Conservation (phyloP, 2,113 vertebrate genomes). For the Plestiodon gilberti region DNA sequence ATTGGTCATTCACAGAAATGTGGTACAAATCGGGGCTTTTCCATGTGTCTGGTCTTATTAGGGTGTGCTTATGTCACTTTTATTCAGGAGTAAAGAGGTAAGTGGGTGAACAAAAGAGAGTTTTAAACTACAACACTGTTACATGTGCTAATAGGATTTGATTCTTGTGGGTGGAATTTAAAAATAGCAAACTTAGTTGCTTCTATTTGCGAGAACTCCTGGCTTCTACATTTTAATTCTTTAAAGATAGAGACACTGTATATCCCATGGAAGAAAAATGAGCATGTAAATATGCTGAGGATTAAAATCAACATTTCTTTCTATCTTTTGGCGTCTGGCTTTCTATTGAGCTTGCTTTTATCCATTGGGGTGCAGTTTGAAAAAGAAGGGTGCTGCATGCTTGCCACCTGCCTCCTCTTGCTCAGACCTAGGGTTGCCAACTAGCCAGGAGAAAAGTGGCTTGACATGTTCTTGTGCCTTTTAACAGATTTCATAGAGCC, state of each 20-base stretch:
- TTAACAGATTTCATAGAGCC: neutral
- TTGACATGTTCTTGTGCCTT: neutral
- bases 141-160: neutral
- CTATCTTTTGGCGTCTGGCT: constrained; percentile 22
- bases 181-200: neutral
- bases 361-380: neutral
- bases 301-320: neutral
- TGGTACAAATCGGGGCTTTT: neutral
- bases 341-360: constrained; percentile 12
- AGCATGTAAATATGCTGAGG: neutral
- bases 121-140: neutral
- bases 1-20: neutral
- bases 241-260: neutral
- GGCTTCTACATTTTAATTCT: neutral
- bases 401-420: neutral
- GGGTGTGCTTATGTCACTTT: neutral
- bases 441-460: neutral
- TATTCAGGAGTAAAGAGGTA: neutral
- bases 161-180: constrained; percentile 17
- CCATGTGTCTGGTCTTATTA: neutral
- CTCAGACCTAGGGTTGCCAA: neutral
- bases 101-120: constrained; percentile 5
- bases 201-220: neutral
- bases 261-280: neutral
- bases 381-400: neutral